A percentile compares a stretch with the other conserved stretches of the same genome.
Evolutionary conservation across 2,888 invertebrate genomes (phyloP).

Genomic region (Tiphia femorata): DNA sequence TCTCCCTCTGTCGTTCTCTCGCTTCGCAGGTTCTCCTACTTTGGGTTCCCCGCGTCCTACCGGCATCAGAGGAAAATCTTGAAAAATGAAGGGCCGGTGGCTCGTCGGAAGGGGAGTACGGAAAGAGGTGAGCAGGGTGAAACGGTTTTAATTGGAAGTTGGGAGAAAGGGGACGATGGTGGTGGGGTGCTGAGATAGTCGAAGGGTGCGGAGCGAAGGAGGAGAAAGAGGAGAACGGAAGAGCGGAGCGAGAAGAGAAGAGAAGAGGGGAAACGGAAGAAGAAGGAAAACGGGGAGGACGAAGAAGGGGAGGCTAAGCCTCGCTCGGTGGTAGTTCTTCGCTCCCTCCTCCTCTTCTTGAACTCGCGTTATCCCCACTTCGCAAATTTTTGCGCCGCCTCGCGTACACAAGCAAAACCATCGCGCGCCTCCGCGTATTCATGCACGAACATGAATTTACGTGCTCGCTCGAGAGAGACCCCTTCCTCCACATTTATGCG

Average conservation of each 20-base stretch:
- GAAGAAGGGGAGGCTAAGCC: background rate
- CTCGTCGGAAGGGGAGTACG: background rate
- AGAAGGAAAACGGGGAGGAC: background rate
- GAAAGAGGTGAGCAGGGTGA: slow-evolving; percentile 31
- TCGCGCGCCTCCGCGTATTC: no score
- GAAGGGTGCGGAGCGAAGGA: slow-evolving; percentile 5
- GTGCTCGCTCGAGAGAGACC: no score
- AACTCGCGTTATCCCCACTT: no score
- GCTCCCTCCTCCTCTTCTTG: background rate
- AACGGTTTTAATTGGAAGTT: slow-evolving; percentile 52
- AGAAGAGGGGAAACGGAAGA: background rate
- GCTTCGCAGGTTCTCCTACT: slow-evolving; percentile 12
- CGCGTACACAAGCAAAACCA: no score
- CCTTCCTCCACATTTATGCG: no score
- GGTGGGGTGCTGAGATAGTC: slow-evolving; percentile 16
- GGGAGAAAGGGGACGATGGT: slow-evolving; percentile 22
- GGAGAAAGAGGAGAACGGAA: background rate
- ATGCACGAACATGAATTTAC: no score
- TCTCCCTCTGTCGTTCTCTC: slow-evolving; percentile 13
- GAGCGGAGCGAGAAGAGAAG: background rate
- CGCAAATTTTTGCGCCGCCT: no score
- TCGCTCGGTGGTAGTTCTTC: background rate
- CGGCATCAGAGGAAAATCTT: slow-evolving; percentile 38
- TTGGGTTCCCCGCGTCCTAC: slow-evolving; percentile 1
- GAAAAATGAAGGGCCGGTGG: slow-evolving; percentile 30